These are phyloP conservation scores for Lepidocyrtinus sp. DNA, from an alignment of 2,888 invertebrate genomes.

Conservation along the genomic window DNA sequence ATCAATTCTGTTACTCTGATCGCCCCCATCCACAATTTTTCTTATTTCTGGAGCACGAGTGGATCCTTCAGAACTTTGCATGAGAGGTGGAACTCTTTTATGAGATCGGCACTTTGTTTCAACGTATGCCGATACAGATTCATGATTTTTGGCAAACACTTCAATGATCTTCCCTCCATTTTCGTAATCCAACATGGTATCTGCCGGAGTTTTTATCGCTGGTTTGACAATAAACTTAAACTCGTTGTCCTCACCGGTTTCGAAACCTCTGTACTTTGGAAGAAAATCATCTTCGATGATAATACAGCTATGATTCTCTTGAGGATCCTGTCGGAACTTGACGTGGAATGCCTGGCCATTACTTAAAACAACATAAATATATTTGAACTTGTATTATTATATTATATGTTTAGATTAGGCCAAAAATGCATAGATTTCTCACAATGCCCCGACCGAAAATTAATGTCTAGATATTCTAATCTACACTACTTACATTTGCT, in stretches of 20 bases:
- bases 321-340: conserved; percentile 48
- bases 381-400: not conserved
- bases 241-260: conserved; percentile 51
- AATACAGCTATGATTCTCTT: conserved; percentile 35
- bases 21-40: conserved; percentile 65
- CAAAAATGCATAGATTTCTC: not conserved
- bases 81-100: not conserved
- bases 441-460: not conserved
- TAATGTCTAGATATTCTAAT: not conserved
- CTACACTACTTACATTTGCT: conserved; percentile 24
- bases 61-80: no score
- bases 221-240: conserved; percentile 41
- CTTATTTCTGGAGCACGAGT: conserved; percentile 52
- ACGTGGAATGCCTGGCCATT: conserved; percentile 45
- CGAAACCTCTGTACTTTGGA: conserved; percentile 55
- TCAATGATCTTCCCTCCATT: conserved; percentile 57
- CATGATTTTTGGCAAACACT: conserved; percentile 51
- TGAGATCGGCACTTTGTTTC: conserved; percentile 50
- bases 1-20: conserved; percentile 62
- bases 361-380: conserved; percentile 25
- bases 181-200: conserved; percentile 33
- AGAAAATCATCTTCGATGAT: conserved; percentile 49
- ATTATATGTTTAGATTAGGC: not conserved
- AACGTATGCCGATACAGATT: conserved; percentile 37
- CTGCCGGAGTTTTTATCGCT: conserved; percentile 47